A percentile compares a stretch with the other conserved stretches of the same genome.
Conservation (phyloP, 1,140 invertebrate genomes). For the Sinella curviseta region DNA sequence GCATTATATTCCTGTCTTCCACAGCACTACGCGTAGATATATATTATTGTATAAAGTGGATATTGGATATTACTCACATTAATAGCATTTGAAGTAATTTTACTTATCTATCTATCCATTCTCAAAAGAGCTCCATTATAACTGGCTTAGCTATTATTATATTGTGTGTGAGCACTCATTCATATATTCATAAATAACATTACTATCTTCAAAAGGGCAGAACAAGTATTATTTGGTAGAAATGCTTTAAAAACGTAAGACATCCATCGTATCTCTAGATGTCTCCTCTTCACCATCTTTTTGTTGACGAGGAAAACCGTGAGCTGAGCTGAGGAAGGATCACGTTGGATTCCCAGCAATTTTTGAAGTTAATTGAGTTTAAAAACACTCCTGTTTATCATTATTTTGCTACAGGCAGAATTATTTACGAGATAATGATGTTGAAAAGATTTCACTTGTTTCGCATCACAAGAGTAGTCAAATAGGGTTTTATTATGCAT, state of each 20-base stretch:
- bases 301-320: too few species aligned
- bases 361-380: constrained; percentile 28
- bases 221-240: too few species aligned
- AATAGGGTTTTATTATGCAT: neutral
- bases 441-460: neutral
- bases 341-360: neutral
- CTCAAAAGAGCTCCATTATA: neutral
- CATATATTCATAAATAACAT: too few species aligned
- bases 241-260: too few species aligned
- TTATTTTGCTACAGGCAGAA: neutral
- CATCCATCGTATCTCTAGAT: too few species aligned
- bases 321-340: neutral
- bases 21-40: too few species aligned
- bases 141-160: too few species aligned
- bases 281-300: too few species aligned
- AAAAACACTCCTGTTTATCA: neutral
- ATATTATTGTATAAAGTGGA: neutral
- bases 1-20: too few species aligned
- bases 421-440: neutral
- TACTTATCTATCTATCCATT: neutral
- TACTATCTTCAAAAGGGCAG: too few species aligned
- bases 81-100: neutral
- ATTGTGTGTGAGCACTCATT: too few species aligned
- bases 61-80: neutral
- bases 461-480: neutral